Evolutionary conservation across 2,888 invertebrate genomes (phyloP).

Genomic region (Odontocolon sp.): DNA sequence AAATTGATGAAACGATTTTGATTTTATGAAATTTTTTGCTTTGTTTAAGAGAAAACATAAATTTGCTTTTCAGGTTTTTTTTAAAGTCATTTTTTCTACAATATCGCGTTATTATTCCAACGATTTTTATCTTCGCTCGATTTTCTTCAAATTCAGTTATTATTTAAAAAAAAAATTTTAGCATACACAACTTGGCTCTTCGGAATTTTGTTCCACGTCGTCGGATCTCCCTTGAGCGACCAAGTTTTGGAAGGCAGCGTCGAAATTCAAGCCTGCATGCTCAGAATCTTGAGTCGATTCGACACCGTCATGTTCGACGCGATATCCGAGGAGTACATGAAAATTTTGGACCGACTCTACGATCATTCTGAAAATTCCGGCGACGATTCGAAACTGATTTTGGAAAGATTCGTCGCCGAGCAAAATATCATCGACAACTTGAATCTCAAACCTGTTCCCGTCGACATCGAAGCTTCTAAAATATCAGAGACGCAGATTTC

Average conservation of each 20-base stretch:
- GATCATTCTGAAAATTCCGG: constrained; percentile 37
- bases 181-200: constrained; percentile 86
- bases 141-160: too few species aligned
- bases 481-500: constrained; percentile 67
- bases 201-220: constrained; percentile 86
- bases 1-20: too few species aligned
- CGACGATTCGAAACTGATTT: constrained; percentile 47
- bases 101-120: too few species aligned
- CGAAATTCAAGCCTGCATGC: constrained; percentile 76
- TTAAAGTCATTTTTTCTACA: too few species aligned
- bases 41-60: too few species aligned
- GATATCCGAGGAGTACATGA: constrained; percentile 72
- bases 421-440: constrained; percentile 68
- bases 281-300: constrained; percentile 72
- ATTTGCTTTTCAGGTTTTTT: too few species aligned
- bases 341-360: constrained; percentile 73
- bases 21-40: too few species aligned
- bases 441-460: constrained; percentile 69
- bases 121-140: too few species aligned
- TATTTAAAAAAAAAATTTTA: too few species aligned
- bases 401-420: constrained; percentile 68
- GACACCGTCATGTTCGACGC: constrained; percentile 69
- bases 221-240: constrained; percentile 80
- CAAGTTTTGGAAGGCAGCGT: constrained; percentile 69
- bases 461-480: constrained; percentile 64